phyloP scores from a whole-genome alignment of 1,140 invertebrate genomes.

The Drosophila lacteicornis region DNA sequence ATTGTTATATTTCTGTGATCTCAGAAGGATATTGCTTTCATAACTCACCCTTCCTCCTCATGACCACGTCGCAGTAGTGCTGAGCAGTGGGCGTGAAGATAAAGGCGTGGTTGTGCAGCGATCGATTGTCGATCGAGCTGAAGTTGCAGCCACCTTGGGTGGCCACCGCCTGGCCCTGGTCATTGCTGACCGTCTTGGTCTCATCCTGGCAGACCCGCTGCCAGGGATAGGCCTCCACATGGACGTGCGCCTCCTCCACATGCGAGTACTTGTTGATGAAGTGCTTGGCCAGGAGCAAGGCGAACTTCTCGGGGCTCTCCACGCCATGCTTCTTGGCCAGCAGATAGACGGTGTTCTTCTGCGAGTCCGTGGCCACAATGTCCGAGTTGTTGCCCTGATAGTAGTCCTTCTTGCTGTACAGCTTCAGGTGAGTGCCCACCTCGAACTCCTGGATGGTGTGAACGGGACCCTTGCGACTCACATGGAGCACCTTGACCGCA shows the following conservation, averaged over 20 bases:
- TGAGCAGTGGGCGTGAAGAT: conserved; percentile 88
- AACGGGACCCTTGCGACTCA: conserved; percentile 87
- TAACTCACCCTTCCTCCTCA: conserved; percentile 87
- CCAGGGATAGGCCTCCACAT: conserved; percentile 91
- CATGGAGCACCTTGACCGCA: conserved; percentile 89
- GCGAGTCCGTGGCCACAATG: conserved; percentile 92
- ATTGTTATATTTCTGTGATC: background rate
- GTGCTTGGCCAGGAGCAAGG: conserved; percentile 88
- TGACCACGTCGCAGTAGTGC: conserved; percentile 88
- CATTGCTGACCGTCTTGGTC: conserved; percentile 8
- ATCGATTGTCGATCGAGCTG: conserved; percentile 73
- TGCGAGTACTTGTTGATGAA: conserved; percentile 90
- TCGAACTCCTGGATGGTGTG: conserved; percentile 91
- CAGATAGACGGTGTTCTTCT: conserved; percentile 93
- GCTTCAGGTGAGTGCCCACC: conserved; percentile 89
- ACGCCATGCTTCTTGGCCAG: conserved; percentile 91
- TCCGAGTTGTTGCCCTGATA: conserved; percentile 88
- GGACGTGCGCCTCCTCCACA: conserved; percentile 88
- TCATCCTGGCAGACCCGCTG: conserved; percentile 87
- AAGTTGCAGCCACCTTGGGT: conserved; percentile 30
- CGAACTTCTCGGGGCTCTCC: conserved; percentile 90
- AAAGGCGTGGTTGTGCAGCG: conserved; percentile 90
- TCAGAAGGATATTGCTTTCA: fast-evolving
- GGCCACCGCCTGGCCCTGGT: background rate
- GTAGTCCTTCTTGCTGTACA: conserved; percentile 89